A percentile compares a stretch with the other conserved stretches of the same genome.
Evolutionary conservation across 2,888 invertebrate genomes (phyloP).

Genomic region (Chrysolina americana): DNA sequence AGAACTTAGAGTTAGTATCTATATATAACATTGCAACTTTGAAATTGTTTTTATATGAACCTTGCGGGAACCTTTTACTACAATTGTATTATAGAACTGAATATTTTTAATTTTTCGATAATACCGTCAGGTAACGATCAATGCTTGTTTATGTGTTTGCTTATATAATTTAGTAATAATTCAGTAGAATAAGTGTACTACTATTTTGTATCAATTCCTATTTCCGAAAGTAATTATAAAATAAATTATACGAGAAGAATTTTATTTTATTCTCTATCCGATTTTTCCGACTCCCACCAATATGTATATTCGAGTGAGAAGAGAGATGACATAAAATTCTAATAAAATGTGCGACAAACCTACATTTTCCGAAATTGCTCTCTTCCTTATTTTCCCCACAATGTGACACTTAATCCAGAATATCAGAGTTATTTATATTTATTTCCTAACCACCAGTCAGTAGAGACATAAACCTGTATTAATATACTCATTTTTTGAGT

Average conservation of each 20-base stretch:
- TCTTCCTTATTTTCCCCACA: conserved; percentile 1
- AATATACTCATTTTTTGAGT: conserved; percentile 35
- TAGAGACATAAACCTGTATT: conserved; percentile 29
- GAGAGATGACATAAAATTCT: neutral
- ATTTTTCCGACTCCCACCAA: neutral
- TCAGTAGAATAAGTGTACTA: conserved; percentile 1
- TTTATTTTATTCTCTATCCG: neutral
- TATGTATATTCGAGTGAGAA: neutral
- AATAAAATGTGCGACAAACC: neutral
- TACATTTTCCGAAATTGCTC: neutral
- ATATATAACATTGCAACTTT: too few relatives aligned
- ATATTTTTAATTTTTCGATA: neutral
- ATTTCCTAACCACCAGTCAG: conserved; percentile 22
- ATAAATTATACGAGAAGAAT: neutral
- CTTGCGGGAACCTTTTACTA: neutral
- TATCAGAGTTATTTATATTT: conserved; percentile 24
- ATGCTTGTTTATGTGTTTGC: neutral
- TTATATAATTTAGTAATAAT: neutral
- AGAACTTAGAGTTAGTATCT: too few relatives aligned
- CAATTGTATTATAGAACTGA: neutral
- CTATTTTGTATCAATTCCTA: neutral
- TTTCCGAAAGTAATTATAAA: neutral
- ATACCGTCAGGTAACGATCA: neutral
- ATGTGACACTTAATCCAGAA: conserved; percentile 11
- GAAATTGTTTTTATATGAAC: neutral